phyloP scores from a whole-genome alignment of 2,888 invertebrate species.

The Drosophila meridiana region DNA sequence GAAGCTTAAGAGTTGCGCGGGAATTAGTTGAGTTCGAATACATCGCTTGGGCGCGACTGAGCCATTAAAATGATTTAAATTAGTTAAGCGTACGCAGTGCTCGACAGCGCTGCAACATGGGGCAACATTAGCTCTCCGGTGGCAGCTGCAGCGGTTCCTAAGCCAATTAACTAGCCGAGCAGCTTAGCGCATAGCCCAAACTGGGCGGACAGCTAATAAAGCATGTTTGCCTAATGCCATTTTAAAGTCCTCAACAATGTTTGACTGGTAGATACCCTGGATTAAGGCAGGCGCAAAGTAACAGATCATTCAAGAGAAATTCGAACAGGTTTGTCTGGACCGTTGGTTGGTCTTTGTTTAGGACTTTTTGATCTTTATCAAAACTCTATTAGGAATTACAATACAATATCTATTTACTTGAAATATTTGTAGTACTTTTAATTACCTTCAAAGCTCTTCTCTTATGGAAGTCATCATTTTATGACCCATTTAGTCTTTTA shows the following conservation, averaged over 20 bases:
- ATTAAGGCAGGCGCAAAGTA: not conserved
- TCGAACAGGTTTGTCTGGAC: no score
- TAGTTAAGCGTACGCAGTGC: slow-evolving; percentile 34
- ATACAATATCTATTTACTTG: no score
- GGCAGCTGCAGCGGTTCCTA: slow-evolving; percentile 20
- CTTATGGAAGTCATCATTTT: no score
- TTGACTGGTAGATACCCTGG: not conserved
- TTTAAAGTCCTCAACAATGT: not conserved
- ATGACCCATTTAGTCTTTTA: no score
- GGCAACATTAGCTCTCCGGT: slow-evolving; percentile 1
- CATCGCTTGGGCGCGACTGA: slow-evolving; percentile 9
- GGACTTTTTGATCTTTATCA: no score
- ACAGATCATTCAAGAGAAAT: not conserved
- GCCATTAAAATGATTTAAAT: slow-evolving; percentile 76
- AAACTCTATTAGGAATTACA: no score
- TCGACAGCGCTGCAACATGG: not conserved
- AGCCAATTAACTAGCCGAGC: slow-evolving; percentile 35
- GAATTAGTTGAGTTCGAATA: slow-evolving; percentile 62
- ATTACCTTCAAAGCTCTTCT: no score
- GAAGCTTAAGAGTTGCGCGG: slow-evolving; percentile 52
- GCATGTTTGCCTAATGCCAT: slow-evolving; percentile 7
- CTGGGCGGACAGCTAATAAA: slow-evolving; percentile 9
- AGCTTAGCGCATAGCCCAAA: slow-evolving; percentile 16
- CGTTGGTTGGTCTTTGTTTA: no score
- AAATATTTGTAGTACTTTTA: no score